A percentile compares a stretch with the other conserved stretches of the same genome.
Conservation (phyloP, 2,888 invertebrate genomes). For the Ditula angustiorana region DNA sequence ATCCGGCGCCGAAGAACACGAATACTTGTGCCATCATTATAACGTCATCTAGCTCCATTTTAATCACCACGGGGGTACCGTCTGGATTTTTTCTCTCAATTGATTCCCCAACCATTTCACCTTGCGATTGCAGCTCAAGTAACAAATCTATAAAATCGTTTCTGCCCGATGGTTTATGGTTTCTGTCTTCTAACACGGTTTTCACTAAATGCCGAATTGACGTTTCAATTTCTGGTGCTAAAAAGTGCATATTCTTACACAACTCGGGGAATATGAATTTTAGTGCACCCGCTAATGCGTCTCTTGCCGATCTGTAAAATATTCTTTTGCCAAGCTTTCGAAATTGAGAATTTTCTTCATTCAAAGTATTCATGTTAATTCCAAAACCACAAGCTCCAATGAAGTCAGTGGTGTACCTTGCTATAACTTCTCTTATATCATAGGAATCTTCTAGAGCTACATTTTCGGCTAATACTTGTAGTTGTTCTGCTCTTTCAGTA, state of each 20-base stretch:
- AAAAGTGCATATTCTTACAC: slow-evolving; percentile 62
- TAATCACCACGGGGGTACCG: slow-evolving; percentile 64
- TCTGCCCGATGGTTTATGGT: slow-evolving; percentile 66
- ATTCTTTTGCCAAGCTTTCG: slow-evolving; percentile 71
- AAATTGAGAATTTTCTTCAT: slow-evolving; percentile 70
- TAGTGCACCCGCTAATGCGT: slow-evolving; percentile 57
- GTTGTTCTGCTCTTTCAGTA: slow-evolving; percentile 68
- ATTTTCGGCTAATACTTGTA: slow-evolving; percentile 65
- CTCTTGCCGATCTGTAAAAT: slow-evolving; percentile 63
- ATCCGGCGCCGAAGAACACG: slow-evolving; percentile 80
- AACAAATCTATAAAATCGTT: slow-evolving; percentile 77
- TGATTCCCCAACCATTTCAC: slow-evolving; percentile 70
- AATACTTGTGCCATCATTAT: slow-evolving; percentile 75
- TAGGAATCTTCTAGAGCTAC: slow-evolving; percentile 60
- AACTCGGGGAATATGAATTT: slow-evolving; percentile 71
- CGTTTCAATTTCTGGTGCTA: slow-evolving; percentile 63
- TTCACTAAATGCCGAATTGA: slow-evolving; percentile 62
- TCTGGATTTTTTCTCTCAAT: slow-evolving; percentile 64
- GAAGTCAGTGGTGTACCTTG: slow-evolving; percentile 76
- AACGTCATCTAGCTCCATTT: slow-evolving; percentile 65
- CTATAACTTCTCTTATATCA: slow-evolving; percentile 74
- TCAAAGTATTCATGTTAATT: slow-evolving; percentile 69
- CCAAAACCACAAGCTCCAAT: slow-evolving; percentile 78
- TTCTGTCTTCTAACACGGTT: slow-evolving; percentile 63
- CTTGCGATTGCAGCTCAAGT: slow-evolving; percentile 69